Evolutionary conservation across 2,888 invertebrate species (phyloP).

Genomic region (Copidosoma aretas): DNA sequence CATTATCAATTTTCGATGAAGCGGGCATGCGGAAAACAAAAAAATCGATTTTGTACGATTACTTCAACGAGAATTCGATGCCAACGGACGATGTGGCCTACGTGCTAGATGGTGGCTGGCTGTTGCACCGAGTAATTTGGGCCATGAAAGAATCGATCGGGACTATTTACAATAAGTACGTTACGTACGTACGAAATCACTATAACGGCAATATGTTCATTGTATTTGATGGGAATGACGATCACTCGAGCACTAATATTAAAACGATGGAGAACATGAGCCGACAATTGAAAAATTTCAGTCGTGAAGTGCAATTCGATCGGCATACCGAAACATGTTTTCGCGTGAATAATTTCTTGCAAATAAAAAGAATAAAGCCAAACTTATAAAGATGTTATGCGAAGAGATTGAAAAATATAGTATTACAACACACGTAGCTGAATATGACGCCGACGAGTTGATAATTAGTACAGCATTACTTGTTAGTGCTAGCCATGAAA

Average conservation of each 20-base stretch:
- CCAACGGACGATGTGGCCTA: slow-evolving; percentile 41
- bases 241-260: slow-evolving; percentile 31
- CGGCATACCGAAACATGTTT: slow-evolving; percentile 28
- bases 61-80: slow-evolving; percentile 37
- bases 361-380: slow-evolving; percentile 24
- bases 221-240: slow-evolving; percentile 36
- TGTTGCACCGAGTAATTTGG: slow-evolving; percentile 54
- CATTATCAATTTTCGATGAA: slow-evolving; percentile 25
- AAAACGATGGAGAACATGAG: slow-evolving; percentile 46
- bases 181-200: slow-evolving; percentile 44
- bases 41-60: slow-evolving; percentile 40
- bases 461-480: slow-evolving; percentile 31
- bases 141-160: slow-evolving; percentile 47
- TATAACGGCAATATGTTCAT: slow-evolving; percentile 19
- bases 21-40: slow-evolving; percentile 38
- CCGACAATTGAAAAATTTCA: slow-evolving; percentile 36
- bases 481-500: background rate
- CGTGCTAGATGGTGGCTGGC: slow-evolving; percentile 50
- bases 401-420: background rate
- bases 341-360: slow-evolving; percentile 46
- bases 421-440: slow-evolving; percentile 40
- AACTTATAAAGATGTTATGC: background rate
- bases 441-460: slow-evolving; percentile 29
- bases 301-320: slow-evolving; percentile 41
- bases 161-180: slow-evolving; percentile 28